A percentile compares a stretch with the other conserved stretches of the same genome.
phyloP scores from a whole-genome alignment of 2,113 vertebrate species.

The Acrocephalus kingi region DNA sequence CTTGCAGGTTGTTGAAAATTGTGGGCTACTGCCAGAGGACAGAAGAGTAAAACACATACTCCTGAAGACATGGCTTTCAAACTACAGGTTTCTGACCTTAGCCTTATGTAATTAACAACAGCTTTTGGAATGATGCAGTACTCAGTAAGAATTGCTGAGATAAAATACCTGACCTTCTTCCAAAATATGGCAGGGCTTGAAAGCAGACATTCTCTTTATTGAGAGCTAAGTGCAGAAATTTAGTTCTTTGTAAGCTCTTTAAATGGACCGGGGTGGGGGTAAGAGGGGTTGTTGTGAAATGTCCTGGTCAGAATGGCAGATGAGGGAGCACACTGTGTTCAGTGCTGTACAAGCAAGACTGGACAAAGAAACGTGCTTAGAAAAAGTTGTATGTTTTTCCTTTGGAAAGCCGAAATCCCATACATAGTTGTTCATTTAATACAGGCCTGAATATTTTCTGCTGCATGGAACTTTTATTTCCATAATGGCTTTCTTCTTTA shows the following conservation, averaged over 20 bases:
- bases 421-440: neutral
- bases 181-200: neutral
- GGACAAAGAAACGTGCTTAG: neutral
- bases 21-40: slow-evolving; percentile 35
- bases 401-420: neutral
- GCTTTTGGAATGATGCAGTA: neutral
- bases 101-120: slow-evolving; percentile 51
- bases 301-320: neutral
- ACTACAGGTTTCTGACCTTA: slow-evolving; percentile 35
- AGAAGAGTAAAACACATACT: slow-evolving; percentile 55
- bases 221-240: neutral
- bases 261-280: neutral
- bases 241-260: neutral
- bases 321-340: neutral
- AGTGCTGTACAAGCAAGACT: neutral
- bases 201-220: neutral
- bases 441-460: neutral
- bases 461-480: neutral
- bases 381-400: neutral
- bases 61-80: slow-evolving; percentile 43
- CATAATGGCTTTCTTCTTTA: neutral
- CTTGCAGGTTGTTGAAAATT: slow-evolving; percentile 51
- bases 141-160: neutral
- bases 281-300: neutral
- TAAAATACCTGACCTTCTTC: slow-evolving; percentile 3